These are phyloP conservation scores for Cheilosia scutellata DNA, from an alignment of 2,888 invertebrate genomes.

Conservation along the genomic window DNA sequence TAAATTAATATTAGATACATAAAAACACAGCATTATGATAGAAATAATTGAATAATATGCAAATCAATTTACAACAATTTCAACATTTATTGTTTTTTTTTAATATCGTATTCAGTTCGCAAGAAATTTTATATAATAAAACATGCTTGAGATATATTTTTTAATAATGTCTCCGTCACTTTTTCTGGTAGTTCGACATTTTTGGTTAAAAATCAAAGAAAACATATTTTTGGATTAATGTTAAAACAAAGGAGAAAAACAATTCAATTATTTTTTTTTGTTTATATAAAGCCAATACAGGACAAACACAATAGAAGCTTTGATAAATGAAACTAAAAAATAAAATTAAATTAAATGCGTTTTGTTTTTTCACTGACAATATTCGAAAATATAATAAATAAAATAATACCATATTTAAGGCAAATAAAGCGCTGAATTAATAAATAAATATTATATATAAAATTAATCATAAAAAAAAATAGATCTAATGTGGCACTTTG, in stretches of 20 bases:
- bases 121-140: slow-evolving; percentile 63
- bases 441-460: neutral
- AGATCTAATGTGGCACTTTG: slow-evolving; percentile 72
- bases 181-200: slow-evolving; percentile 35
- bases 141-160: slow-evolving; percentile 72
- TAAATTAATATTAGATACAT: slow-evolving; percentile 41
- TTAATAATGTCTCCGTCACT: slow-evolving; percentile 19
- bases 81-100: slow-evolving; percentile 68
- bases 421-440: slow-evolving; percentile 23
- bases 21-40: slow-evolving; percentile 68
- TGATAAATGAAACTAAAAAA: slow-evolving; percentile 32
- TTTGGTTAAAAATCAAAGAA: slow-evolving; percentile 39
- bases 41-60: slow-evolving; percentile 66
- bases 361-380: slow-evolving; percentile 34
- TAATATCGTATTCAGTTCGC: slow-evolving; percentile 71
- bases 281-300: slow-evolving; percentile 71
- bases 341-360: slow-evolving; percentile 35
- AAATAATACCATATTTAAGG: slow-evolving; percentile 22
- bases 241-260: slow-evolving; percentile 14
- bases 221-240: slow-evolving; percentile 51
- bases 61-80: slow-evolving; percentile 75
- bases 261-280: slow-evolving; percentile 18
- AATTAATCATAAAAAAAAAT: slow-evolving; percentile 9
- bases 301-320: slow-evolving; percentile 64
- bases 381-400: slow-evolving; percentile 3